A percentile compares a stretch with the other conserved stretches of the same genome.
These are phyloP conservation scores for Lutraria rhynchaena DNA, from an alignment of 1,140 invertebrate species.

Conservation along the genomic window DNA sequence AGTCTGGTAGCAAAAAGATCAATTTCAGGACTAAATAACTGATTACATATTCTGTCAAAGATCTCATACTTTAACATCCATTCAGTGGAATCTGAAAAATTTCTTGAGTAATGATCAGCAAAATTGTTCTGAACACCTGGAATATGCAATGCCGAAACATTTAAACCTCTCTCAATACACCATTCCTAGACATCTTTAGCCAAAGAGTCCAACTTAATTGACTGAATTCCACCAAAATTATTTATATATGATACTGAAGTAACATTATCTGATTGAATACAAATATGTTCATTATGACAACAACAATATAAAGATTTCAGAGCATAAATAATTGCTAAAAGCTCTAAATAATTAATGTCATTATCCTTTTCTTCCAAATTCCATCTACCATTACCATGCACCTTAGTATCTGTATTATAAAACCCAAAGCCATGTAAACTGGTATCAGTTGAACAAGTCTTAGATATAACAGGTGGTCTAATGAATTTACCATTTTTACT, in stretches of 20 bases:
- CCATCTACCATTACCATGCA: conserved; percentile 17
- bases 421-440: conserved; percentile 6
- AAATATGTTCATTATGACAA: conserved; percentile 36
- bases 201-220: conserved; percentile 43
- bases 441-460: conserved; percentile 5
- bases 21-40: conserved; percentile 43
- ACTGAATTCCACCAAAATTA: conserved; percentile 62
- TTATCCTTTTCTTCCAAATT: not conserved
- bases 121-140: conserved; percentile 36
- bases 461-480: not conserved
- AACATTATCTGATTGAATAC: conserved; percentile 55
- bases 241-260: conserved; percentile 61
- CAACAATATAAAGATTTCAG: conserved; percentile 16
- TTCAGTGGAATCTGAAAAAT: conserved; percentile 42
- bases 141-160: conserved; percentile 35
- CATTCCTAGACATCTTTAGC: conserved; percentile 60
- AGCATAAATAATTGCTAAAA: conserved; percentile 22
- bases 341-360: conserved; percentile 24
- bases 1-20: conserved; percentile 66
- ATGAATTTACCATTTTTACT: conserved; percentile 15
- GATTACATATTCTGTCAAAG: conserved; percentile 39
- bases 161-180: conserved; percentile 49
- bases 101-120: conserved; percentile 52
- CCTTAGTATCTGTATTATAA: not conserved
- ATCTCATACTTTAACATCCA: no score